A percentile compares a stretch with the other conserved stretches of the same genome.
phyloP scores from a whole-genome alignment of 2,888 invertebrate genomes.

The Cylloceria caligata region DNA sequence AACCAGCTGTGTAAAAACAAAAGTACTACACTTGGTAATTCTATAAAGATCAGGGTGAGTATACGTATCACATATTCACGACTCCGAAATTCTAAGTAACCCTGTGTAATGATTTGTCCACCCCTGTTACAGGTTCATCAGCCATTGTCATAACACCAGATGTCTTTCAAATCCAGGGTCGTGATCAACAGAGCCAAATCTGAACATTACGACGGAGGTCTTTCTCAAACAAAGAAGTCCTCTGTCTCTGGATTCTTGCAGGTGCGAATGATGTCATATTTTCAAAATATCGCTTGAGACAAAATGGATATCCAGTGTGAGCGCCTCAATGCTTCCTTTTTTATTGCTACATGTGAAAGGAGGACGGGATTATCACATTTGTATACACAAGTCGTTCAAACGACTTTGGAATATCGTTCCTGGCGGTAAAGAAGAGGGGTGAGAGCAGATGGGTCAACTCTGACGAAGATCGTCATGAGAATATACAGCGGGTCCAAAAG shows the following conservation, averaged over 20 bases:
- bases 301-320: conserved; percentile 1
- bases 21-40: background rate
- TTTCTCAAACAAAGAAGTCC: background rate
- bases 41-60: background rate
- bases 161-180: background rate
- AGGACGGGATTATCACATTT: background rate
- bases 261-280: background rate
- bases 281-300: background rate
- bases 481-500: background rate
- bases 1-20: background rate
- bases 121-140: conserved; percentile 13
- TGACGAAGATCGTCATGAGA: conserved; percentile 6
- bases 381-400: background rate
- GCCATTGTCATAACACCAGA: background rate
- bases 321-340: background rate
- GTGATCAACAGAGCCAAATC: background rate
- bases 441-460: conserved; percentile 51
- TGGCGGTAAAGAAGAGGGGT: background rate
- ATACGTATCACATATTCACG: background rate
- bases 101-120: background rate
- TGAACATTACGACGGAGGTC: background rate
- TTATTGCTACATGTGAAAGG: background rate
- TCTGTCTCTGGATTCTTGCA: background rate
- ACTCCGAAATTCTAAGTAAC: background rate
- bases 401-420: conserved; percentile 15